These are phyloP conservation scores for Tragelaphus buxtoni DNA, from an alignment of 2,113 vertebrate species.

Conservation along the genomic window DNA sequence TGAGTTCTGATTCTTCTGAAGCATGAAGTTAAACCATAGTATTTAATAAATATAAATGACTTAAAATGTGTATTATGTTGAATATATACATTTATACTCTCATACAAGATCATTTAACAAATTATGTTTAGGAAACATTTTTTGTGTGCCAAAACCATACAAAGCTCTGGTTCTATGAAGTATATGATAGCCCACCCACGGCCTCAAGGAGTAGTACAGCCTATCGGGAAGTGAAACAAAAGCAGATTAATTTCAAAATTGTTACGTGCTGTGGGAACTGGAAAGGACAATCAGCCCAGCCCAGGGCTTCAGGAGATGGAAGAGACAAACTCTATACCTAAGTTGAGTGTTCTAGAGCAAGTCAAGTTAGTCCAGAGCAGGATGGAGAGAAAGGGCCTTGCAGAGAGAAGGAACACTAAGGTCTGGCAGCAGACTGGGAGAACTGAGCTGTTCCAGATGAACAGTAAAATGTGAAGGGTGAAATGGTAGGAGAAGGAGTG, in stretches of 20 bases:
- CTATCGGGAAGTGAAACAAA: background rate
- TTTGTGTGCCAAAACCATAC: background rate
- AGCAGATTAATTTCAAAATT: fast-evolving
- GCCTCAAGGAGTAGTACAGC: background rate
- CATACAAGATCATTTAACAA: background rate
- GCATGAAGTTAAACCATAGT: background rate
- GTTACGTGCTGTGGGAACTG: too few relatives aligned
- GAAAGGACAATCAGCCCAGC: background rate
- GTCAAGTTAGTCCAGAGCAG: background rate
- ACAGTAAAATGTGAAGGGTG: too few relatives aligned
- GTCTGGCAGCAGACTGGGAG: background rate
- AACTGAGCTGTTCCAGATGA: background rate
- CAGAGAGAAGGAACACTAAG: background rate
- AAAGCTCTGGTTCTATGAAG: background rate
- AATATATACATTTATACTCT: background rate
- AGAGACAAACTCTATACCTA: background rate
- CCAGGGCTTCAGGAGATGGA: background rate
- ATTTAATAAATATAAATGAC: slow-evolving; percentile 37
- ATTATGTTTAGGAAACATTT: background rate
- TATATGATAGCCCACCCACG: background rate
- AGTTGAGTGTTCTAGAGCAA: background rate
- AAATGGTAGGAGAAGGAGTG: background rate
- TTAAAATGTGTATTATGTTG: background rate
- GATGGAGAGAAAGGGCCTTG: background rate
- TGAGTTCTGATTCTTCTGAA: too few relatives aligned